phyloP scores from a whole-genome alignment of 2,888 invertebrate genomes.

The Drosophila nigricruria region DNA sequence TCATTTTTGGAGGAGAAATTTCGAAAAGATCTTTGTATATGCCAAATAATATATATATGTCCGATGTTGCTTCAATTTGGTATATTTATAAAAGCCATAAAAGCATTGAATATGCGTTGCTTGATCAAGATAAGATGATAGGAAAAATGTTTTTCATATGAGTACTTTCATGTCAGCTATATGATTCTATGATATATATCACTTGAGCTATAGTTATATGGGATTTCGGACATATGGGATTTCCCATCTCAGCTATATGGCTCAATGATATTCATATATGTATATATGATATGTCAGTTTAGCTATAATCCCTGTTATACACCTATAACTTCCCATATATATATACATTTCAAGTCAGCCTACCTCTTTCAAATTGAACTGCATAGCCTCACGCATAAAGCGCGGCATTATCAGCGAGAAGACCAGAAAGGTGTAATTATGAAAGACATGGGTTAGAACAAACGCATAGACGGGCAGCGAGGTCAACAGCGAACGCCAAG shows the following conservation, averaged over 20 bases:
- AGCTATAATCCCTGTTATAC: neutral
- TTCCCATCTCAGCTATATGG: neutral
- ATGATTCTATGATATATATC: neutral
- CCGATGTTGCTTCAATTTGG: too few relatives aligned
- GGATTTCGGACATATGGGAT: neutral
- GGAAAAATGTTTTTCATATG: neutral
- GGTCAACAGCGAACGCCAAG: constrained; percentile 85
- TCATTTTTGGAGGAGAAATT: too few relatives aligned
- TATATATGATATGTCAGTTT: neutral
- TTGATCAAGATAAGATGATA: neutral
- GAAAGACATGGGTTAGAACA: constrained; percentile 86
- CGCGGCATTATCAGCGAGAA: constrained; percentile 84
- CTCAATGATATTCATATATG: neutral
- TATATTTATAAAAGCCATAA: too few relatives aligned
- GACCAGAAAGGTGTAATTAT: constrained; percentile 85
- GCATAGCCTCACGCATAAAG: constrained; percentile 85
- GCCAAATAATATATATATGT: too few relatives aligned
- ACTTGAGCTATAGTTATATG: too few relatives aligned
- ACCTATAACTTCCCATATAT: neutral
- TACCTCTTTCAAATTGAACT: constrained; percentile 84
- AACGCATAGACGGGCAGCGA: constrained; percentile 86
- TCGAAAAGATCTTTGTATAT: too few relatives aligned
- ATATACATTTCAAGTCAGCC: neutral
- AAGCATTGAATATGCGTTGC: neutral
- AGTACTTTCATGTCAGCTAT: neutral